Evolutionary conservation across 2,888 invertebrate species (phyloP).

Genomic region (Leptinotarsa haldemani): DNA sequence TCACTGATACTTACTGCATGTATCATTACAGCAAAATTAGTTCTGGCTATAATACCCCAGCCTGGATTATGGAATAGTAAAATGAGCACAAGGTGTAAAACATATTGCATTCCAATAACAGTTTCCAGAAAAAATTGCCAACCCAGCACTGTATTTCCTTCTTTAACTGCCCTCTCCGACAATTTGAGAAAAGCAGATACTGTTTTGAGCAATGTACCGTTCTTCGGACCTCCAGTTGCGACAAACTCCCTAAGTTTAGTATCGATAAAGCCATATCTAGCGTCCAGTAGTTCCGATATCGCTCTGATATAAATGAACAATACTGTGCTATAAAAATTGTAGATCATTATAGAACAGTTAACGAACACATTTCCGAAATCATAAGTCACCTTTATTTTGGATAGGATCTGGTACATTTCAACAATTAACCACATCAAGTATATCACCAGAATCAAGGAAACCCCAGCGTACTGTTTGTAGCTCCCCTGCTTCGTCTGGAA

Average conservation of each 20-base stretch:
- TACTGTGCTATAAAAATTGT: background rate
- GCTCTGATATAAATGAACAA: background rate
- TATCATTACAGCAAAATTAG: background rate
- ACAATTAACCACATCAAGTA: background rate
- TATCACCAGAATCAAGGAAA: background rate
- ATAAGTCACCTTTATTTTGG: too few relatives aligned
- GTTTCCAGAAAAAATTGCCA: conserved; percentile 1
- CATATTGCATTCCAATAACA: background rate
- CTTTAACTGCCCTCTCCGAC: background rate
- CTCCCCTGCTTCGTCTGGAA: background rate
- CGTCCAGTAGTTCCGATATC: background rate
- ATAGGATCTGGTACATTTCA: background rate
- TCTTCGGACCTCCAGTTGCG: background rate
- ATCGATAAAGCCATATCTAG: background rate
- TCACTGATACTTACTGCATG: background rate
- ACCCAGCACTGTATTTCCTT: background rate
- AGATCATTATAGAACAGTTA: background rate
- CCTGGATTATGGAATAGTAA: background rate
- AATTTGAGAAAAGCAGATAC: background rate
- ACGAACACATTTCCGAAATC: background rate
- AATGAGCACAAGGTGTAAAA: background rate
- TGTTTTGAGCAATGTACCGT: background rate
- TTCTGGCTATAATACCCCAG: background rate
- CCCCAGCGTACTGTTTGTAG: background rate
- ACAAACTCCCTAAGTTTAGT: background rate